Conservation (phyloP, 2,888 invertebrate species). For the Athalia cordata region DNA sequence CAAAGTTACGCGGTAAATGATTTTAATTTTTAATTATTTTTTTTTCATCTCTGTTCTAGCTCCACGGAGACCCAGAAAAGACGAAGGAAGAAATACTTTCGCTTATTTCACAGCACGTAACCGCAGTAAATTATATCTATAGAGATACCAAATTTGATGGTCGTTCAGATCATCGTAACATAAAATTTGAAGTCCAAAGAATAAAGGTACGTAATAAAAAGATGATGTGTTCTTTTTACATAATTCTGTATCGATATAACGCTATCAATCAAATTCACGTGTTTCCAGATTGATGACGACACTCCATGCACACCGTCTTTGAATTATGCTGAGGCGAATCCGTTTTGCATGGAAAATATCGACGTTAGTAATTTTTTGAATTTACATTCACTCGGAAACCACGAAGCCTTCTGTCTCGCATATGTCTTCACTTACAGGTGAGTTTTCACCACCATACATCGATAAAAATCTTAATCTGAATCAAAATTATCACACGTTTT, state of each 20-base stretch:
- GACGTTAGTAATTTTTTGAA: conserved; percentile 99
- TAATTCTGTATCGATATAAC: too few relatives aligned
- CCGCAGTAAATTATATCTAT: conserved; percentile 98
- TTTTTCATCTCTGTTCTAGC: conserved; percentile 73
- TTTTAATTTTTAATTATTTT: not conserved
- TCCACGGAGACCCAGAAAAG: conserved; percentile 86
- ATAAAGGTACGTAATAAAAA: conserved; percentile 77
- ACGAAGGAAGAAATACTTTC: conserved; percentile 98
- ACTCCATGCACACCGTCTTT: conserved; percentile 79
- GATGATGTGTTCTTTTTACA: too few relatives aligned
- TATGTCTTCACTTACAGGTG: conserved; percentile 94
- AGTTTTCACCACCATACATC: conserved; percentile 5
- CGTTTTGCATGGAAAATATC: conserved; percentile 96
- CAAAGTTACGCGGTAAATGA: not conserved
- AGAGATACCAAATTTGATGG: conserved; percentile 96
- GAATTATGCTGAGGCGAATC: conserved; percentile 83
- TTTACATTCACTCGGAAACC: conserved; percentile 96
- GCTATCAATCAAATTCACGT: too few relatives aligned
- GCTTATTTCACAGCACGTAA: conserved; percentile 98
- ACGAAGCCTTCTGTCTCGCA: conserved; percentile 99
- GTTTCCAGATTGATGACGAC: conserved; percentile 92
- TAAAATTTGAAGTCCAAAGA: conserved; percentile 96
- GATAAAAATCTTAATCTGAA: not conserved
- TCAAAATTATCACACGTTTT: not conserved
- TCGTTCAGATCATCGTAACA: conserved; percentile 90